Percentiles rank a stretch among this genome's conserved stretches.
Conservation (phyloP, 2,888 invertebrate species). For the Pseudococcus jackbeardsleyi region DNA sequence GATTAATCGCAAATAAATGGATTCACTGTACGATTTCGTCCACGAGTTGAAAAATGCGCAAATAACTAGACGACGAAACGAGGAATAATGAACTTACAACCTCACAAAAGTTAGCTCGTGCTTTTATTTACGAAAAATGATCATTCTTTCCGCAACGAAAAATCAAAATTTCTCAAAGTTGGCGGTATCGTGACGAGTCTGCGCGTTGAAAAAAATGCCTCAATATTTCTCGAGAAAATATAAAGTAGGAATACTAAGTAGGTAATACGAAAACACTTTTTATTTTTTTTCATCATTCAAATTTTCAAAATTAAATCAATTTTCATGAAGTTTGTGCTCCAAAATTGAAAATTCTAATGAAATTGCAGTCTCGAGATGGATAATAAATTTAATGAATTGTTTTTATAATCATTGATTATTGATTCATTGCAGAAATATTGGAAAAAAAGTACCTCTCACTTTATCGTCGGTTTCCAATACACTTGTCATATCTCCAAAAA, state of each 20-base stretch:
- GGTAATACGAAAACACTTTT: neutral
- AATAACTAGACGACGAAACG: neutral
- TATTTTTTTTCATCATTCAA: neutral
- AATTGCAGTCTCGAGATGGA: too few species aligned
- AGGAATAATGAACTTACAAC: neutral
- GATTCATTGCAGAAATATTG: too few species aligned
- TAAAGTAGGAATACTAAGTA: too few species aligned
- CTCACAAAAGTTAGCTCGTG: constrained; percentile 44
- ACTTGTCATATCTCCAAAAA: too few species aligned
- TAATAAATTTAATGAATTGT: too few species aligned
- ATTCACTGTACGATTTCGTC: neutral
- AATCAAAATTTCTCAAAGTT: constrained; percentile 17
- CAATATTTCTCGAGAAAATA: neutral
- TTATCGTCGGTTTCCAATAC: too few species aligned
- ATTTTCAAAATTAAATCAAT: too few species aligned
- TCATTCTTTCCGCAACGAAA: neutral
- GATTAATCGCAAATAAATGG: neutral
- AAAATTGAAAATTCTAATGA: too few species aligned
- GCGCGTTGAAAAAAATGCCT: neutral
- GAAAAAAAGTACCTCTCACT: too few species aligned
- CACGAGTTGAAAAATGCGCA: constrained; percentile 1
- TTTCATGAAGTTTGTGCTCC: too few species aligned
- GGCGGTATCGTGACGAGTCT: neutral
- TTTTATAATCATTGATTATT: too few species aligned
- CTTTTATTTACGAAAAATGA: constrained; percentile 25